Evolutionary conservation across 1,140 invertebrate genomes (phyloP).

Genomic region (Trichoplusia ni): DNA sequence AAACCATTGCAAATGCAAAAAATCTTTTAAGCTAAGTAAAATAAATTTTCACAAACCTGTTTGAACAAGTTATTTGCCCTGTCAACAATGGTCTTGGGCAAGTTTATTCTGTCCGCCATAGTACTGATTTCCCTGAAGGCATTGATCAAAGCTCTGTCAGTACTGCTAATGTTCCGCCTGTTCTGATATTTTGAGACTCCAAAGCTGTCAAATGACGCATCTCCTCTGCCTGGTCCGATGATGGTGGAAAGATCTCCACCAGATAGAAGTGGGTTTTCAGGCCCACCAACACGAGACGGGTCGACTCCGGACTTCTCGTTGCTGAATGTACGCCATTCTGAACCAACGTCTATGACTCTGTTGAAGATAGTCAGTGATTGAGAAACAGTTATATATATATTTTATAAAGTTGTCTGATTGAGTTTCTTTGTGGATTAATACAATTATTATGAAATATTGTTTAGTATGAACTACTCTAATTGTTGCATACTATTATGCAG

Average conservation of each 20-base stretch:
- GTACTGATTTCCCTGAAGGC: conserved; percentile 98
- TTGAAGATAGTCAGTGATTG: background rate
- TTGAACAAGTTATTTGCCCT: conserved; percentile 98
- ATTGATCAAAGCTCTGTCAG: conserved; percentile 96
- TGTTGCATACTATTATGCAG: no score
- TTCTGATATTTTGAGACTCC: conserved; percentile 97
- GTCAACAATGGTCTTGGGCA: conserved; percentile 97
- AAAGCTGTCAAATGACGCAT: conserved; percentile 90
- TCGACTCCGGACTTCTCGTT: conserved; percentile 98
- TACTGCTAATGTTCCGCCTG: conserved; percentile 94
- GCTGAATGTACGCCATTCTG: conserved; percentile 99
- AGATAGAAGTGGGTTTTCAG: conserved; percentile 97
- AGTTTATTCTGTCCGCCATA: conserved; percentile 99
- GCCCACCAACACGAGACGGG: conserved; percentile 99
- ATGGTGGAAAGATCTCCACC: conserved; percentile 98
- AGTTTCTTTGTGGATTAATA: no score
- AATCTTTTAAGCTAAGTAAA: background rate
- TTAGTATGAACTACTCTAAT: no score
- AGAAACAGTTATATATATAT: no score
- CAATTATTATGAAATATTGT: no score
- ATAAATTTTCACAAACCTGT: conserved; percentile 82
- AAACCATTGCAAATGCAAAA: no score
- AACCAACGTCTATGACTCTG: conserved; percentile 99
- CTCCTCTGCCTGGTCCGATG: conserved; percentile 95
- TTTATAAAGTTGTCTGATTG: no score